These are phyloP conservation scores for Echeneis naucrates DNA, from an alignment of 2,797 vertebrate species.

Conservation along the genomic window DNA sequence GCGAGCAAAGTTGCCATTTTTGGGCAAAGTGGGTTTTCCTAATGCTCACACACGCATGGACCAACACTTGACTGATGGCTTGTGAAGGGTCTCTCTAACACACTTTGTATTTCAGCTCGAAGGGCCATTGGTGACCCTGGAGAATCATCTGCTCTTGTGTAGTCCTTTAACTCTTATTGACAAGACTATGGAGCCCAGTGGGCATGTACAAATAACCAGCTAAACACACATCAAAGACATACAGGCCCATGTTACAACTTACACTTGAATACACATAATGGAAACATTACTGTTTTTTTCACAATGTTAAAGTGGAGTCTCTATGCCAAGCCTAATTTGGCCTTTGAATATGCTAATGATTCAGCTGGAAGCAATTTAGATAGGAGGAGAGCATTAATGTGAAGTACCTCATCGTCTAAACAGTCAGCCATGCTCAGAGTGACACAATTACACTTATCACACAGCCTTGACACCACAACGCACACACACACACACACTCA, in stretches of 20 bases:
- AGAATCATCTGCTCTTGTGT: slow-evolving; percentile 63
- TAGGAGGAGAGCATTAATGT: slow-evolving; percentile 57
- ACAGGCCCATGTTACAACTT: slow-evolving; percentile 19
- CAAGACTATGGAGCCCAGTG: slow-evolving; percentile 47
- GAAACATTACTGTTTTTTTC: slow-evolving; percentile 21
- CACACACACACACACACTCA: slow-evolving; percentile 22
- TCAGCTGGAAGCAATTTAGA: slow-evolving; percentile 64
- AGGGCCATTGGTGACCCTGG: slow-evolving; percentile 60
- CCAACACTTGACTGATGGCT: slow-evolving; percentile 61
- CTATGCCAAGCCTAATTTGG: slow-evolving; percentile 59
- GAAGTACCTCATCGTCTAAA: slow-evolving; percentile 57
- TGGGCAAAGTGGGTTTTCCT: slow-evolving; percentile 47
- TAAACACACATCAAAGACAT: slow-evolving; percentile 1
- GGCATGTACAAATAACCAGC: slow-evolving; percentile 9
- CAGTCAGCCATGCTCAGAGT: slow-evolving; percentile 52
- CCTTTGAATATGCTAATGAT: slow-evolving; percentile 68
- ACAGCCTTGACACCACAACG: slow-evolving; percentile 38
- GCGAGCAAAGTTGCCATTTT: slow-evolving; percentile 50
- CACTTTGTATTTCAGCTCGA: slow-evolving; percentile 65
- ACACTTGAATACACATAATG: slow-evolving; percentile 12
- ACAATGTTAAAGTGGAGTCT: slow-evolving; percentile 45
- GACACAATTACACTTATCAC: slow-evolving; percentile 61
- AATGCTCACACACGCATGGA: slow-evolving; percentile 38
- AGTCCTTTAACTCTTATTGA: slow-evolving; percentile 73
- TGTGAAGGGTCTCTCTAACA: slow-evolving; percentile 65